These are phyloP conservation scores for Acrocephalus arundinaceus DNA, from an alignment of 2,113 vertebrate species.

Conservation along the genomic window DNA sequence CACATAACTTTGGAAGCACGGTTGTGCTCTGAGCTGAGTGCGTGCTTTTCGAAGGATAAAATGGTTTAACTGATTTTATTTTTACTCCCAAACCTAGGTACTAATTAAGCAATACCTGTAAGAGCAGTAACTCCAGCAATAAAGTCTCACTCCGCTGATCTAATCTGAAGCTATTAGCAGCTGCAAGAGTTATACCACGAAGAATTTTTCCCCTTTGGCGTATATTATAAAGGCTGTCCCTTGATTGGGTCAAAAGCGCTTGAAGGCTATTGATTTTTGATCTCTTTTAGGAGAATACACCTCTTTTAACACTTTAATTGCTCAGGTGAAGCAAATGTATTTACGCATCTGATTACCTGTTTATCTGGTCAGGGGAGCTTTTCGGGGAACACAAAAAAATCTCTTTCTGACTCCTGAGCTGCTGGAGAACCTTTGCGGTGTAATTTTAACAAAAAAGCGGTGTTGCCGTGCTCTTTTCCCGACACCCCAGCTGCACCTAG, in stretches of 20 bases:
- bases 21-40: neutral
- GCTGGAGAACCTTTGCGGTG: neutral
- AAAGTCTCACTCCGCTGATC: slow-evolving; percentile 12
- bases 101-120: slow-evolving; percentile 16
- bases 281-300: neutral
- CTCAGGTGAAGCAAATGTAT: neutral
- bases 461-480: fast-evolving
- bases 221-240: neutral
- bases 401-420: neutral
- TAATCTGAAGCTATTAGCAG: slow-evolving; percentile 6
- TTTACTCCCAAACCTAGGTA: neutral
- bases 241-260: slow-evolving; percentile 5
- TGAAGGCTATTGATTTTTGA: neutral
- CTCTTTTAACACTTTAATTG: neutral
- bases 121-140: neutral
- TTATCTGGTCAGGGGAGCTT: neutral
- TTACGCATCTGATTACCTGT: neutral
- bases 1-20: neutral
- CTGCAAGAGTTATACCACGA: neutral
- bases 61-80: neutral
- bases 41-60: neutral
- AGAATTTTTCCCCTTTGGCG: slow-evolving; percentile 17
- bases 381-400: neutral
- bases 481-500: neutral
- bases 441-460: neutral